Conservation (phyloP, 2,797 vertebrate genomes). For the Epinephelus awoara region DNA sequence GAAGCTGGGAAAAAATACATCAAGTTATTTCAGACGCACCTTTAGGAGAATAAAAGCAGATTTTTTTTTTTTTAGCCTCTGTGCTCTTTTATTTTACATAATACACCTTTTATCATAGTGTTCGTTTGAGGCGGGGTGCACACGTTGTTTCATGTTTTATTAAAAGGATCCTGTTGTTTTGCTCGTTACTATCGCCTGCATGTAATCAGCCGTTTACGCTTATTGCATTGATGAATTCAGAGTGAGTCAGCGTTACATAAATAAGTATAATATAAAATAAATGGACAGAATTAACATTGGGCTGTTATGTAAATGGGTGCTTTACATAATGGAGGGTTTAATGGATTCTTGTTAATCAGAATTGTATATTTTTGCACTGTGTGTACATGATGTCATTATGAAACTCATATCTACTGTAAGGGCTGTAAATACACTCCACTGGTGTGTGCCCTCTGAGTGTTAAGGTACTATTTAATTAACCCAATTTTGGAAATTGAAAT, state of each 20-base stretch:
- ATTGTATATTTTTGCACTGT: constrained; percentile 5
- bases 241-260: constrained; percentile 2
- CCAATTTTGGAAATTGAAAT: constrained; percentile 11
- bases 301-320: constrained; percentile 24
- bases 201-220: neutral
- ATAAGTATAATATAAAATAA: constrained; percentile 1
- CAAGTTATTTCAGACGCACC: neutral
- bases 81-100: neutral
- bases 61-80: no score
- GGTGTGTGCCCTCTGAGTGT: constrained; percentile 9
- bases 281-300: constrained; percentile 26
- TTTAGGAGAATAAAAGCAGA: neutral
- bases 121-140: neutral
- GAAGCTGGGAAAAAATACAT: neutral
- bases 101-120: neutral
- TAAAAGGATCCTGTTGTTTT: neutral
- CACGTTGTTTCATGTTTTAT: neutral
- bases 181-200: neutral
- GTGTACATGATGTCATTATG: constrained; percentile 5
- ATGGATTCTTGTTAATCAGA: constrained; percentile 26
- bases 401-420: constrained; percentile 10
- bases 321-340: neutral
- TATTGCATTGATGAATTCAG: neutral
- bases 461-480: constrained; percentile 27
- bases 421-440: constrained; percentile 8